These are phyloP conservation scores for Drosophila mojavensis DNA, from an alignment of 1,140 invertebrate genomes.

Conservation along the genomic window DNA sequence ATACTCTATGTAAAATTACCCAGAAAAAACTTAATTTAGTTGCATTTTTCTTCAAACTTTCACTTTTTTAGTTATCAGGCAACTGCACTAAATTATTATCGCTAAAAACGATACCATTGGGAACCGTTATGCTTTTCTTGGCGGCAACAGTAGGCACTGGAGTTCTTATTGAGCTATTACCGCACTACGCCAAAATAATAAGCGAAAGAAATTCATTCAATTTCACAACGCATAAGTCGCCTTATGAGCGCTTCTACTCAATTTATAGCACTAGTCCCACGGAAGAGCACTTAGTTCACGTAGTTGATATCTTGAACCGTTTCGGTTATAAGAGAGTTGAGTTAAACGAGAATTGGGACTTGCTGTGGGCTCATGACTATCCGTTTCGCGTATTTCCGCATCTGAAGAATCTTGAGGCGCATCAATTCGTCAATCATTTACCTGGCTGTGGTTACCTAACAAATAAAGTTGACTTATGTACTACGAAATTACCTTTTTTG, in stretches of 20 bases:
- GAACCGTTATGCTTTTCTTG: constrained; percentile 61
- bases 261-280: constrained; percentile 85
- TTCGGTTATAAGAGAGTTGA: constrained; percentile 89
- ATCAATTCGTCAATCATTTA: constrained; percentile 97
- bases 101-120: constrained; percentile 34
- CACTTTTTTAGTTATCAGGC: constrained; percentile 32
- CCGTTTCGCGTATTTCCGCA: constrained; percentile 89
- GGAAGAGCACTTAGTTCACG: constrained; percentile 89
- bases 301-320: constrained; percentile 89
- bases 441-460: constrained; percentile 97
- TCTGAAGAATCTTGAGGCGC: constrained; percentile 87
- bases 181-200: constrained; percentile 28
- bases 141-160: constrained; percentile 59
- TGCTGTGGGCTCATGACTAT: constrained; percentile 97
- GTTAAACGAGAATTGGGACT: constrained; percentile 89
- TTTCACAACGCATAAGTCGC: not conserved
- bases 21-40: not conserved
- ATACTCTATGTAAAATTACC: not conserved
- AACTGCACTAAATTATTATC: not conserved
- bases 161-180: constrained; percentile 61
- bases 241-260: constrained; percentile 67
- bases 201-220: constrained; percentile 6
- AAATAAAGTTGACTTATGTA: constrained; percentile 96
- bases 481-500: constrained; percentile 89
- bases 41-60: constrained; percentile 26